Percentiles rank a stretch among this genome's conserved stretches.
phyloP scores from a whole-genome alignment of 2,113 vertebrate species.

The Eudyptes chrysolophus region DNA sequence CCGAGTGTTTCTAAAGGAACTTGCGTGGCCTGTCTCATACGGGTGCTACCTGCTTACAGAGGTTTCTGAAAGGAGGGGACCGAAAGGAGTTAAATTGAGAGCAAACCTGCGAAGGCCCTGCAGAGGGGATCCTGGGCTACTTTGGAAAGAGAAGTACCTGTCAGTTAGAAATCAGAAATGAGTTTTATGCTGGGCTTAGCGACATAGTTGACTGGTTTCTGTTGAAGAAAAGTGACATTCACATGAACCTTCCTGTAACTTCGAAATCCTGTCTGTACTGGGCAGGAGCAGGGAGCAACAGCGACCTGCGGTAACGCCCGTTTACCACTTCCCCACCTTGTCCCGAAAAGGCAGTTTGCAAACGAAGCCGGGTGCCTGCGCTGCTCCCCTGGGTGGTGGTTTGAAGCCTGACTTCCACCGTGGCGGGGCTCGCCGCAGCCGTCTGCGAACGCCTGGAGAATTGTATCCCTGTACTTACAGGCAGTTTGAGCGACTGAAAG shows the following conservation, averaged over 20 bases:
- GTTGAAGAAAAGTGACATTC: not conserved
- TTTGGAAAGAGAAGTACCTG: not conserved
- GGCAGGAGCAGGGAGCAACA: not conserved
- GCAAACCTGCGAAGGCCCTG: not conserved
- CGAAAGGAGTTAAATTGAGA: not conserved
- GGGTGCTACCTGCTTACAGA: not conserved
- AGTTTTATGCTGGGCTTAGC: not conserved
- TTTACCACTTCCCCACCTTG: not conserved
- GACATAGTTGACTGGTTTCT: not conserved
- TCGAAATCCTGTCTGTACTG: not conserved
- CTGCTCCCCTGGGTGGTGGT: not conserved
- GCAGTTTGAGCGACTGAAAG: not conserved
- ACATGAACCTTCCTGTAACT: not conserved
- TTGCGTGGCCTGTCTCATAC: fast-evolving
- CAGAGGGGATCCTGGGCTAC: too few relatives aligned
- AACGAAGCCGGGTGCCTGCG: fast-evolving
- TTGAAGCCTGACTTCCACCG: not conserved
- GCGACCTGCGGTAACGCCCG: fast-evolving
- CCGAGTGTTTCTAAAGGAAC: not conserved
- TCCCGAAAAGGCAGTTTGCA: not conserved
- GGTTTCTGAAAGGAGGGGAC: not conserved
- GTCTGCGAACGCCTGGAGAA: fast-evolving
- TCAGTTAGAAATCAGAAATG: not conserved
- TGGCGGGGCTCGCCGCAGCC: fast-evolving
- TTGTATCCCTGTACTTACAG: not conserved